phyloP scores from a whole-genome alignment of 2,888 invertebrate species.

The Campaea margaritaria region DNA sequence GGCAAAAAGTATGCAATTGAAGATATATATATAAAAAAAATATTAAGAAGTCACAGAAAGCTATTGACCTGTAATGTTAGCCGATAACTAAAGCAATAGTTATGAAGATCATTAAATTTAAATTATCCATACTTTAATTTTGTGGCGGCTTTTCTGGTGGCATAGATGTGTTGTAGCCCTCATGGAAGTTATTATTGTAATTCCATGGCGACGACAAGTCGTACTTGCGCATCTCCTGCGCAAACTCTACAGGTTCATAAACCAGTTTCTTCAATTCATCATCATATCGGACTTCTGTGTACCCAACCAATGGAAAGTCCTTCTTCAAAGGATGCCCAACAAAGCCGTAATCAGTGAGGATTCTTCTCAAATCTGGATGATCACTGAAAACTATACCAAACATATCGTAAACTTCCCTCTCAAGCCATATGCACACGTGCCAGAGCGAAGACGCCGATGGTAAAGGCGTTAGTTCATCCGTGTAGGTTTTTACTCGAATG shows the following conservation, averaged over 20 bases:
- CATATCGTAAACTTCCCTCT: slow-evolving; percentile 77
- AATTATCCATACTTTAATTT: slow-evolving; percentile 21
- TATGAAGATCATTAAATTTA: background rate
- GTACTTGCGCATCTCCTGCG: slow-evolving; percentile 68
- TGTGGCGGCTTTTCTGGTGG: slow-evolving; percentile 39
- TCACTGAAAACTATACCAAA: slow-evolving; percentile 73
- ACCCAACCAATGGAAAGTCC: slow-evolving; percentile 75
- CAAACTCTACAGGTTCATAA: slow-evolving; percentile 74
- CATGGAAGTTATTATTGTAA: slow-evolving; percentile 70
- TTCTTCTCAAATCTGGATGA: slow-evolving; percentile 75
- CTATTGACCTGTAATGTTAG: too few relatives aligned
- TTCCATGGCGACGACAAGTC: slow-evolving; percentile 73
- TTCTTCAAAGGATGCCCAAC: slow-evolving; percentile 76
- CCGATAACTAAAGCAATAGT: too few relatives aligned
- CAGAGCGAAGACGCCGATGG: slow-evolving; percentile 66
- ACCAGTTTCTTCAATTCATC: slow-evolving; percentile 77
- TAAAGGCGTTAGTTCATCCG: slow-evolving; percentile 74
- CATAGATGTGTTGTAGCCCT: slow-evolving; percentile 58
- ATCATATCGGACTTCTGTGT: slow-evolving; percentile 75
- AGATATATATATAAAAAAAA: too few relatives aligned
- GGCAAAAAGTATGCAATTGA: too few relatives aligned
- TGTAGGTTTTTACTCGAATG: slow-evolving; percentile 70
- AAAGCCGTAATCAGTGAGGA: slow-evolving; percentile 78
- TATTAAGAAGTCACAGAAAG: too few relatives aligned
- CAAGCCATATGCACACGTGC: slow-evolving; percentile 60